Conservation (phyloP, 2,113 vertebrate species). For the Oxyruncus cristatus region DNA sequence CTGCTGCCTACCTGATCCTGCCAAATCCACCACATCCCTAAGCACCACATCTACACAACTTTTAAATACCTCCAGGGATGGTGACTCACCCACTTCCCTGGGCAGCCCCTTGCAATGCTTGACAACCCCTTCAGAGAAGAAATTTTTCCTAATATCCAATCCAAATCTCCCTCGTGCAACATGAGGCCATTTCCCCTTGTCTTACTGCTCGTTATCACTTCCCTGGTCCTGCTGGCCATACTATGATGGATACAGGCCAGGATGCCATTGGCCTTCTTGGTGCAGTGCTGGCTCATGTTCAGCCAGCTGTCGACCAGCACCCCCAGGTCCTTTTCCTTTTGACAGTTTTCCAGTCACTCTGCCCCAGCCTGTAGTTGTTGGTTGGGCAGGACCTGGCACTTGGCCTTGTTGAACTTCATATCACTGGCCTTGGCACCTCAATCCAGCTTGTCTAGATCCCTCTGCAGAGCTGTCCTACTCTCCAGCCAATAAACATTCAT, state of each 20-base stretch:
- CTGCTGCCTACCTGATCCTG: background rate
- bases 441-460: background rate
- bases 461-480: background rate
- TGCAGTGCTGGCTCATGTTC: background rate
- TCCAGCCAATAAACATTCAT: background rate
- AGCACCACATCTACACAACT: too few relatives aligned
- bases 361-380: background rate
- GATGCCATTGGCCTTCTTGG: background rate
- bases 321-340: background rate
- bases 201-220: accelerated
- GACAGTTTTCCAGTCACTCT: background rate
- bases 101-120: background rate
- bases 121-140: background rate
- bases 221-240: background rate
- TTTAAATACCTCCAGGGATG: background rate
- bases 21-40: background rate
- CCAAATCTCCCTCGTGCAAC: background rate
- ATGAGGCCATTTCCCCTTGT: background rate
- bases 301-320: background rate
- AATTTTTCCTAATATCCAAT: background rate
- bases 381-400: background rate
- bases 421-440: background rate
- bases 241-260: background rate
- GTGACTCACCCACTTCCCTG: background rate
- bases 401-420: background rate